Percentiles rank a stretch among this genome's conserved stretches.
phyloP scores from a whole-genome alignment of 92 coral and sea anemone species.

The Siderastrea radians region DNA sequence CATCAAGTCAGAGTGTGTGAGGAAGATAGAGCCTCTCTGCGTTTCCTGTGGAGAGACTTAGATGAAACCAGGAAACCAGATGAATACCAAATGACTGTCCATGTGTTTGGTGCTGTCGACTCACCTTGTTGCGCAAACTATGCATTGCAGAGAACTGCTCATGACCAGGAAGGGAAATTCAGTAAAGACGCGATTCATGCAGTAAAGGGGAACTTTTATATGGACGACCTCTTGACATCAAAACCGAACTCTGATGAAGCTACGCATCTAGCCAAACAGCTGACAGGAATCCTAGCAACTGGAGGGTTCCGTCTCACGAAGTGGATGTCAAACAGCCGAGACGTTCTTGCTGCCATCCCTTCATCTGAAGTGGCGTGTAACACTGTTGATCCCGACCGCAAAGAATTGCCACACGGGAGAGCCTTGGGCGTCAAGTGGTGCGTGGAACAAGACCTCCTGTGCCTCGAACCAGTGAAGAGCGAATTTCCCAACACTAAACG shows the following conservation, averaged over 20 bases:
- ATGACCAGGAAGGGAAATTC: constrained; percentile 39
- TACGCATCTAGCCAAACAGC: constrained; percentile 25
- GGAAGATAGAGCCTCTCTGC: constrained; percentile 57
- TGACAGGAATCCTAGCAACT: constrained; percentile 9
- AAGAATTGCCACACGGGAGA: constrained; percentile 13
- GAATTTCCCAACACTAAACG: too few relatives aligned
- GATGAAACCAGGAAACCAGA: constrained; percentile 46
- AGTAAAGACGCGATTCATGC: constrained; percentile 2
- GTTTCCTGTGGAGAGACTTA: constrained; percentile 68
- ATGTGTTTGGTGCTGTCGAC: too few relatives aligned
- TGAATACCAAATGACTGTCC: constrained; percentile 65
- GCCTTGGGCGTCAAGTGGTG: constrained; percentile 33
- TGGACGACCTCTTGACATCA: constrained; percentile 63
- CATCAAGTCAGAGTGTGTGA: constrained; percentile 58
- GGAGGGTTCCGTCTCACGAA: constrained; percentile 34
- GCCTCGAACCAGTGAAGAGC: constrained; percentile 20
- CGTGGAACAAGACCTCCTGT: constrained; percentile 22
- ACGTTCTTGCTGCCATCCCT: constrained; percentile 25
- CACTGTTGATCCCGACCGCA: constrained; percentile 10
- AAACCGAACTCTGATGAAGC: constrained; percentile 30
- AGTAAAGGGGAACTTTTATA: constrained; percentile 44
- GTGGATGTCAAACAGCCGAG: constrained; percentile 35
- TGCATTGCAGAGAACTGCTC: constrained; percentile 55
- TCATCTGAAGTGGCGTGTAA: constrained; percentile 12
- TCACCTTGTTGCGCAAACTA: constrained; percentile 67